Conservation (phyloP, 2,888 invertebrate genomes). For the Carcina quercana region DNA sequence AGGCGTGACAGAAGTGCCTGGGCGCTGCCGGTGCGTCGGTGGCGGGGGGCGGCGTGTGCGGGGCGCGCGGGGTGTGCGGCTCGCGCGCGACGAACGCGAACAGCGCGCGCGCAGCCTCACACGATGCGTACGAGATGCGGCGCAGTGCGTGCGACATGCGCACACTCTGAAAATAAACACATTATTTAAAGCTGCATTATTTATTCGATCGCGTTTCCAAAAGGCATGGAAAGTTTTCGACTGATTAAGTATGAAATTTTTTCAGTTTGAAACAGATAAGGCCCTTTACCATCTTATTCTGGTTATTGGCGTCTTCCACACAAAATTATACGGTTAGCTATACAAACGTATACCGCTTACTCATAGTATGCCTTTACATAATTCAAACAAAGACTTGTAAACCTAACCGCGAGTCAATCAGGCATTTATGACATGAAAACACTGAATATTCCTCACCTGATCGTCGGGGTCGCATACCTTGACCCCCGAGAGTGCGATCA, state of each 20-base stretch:
- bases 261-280: too few species aligned
- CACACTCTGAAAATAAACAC: slow-evolving; percentile 73
- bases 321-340: too few species aligned
- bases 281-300: too few species aligned
- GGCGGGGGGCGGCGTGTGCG: slow-evolving; percentile 45
- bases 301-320: too few species aligned
- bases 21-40: slow-evolving; percentile 44
- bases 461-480: slow-evolving; percentile 90
- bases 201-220: too few species aligned
- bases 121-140: slow-evolving; percentile 89
- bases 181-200: too few species aligned
- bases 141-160: slow-evolving; percentile 90
- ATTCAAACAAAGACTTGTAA: too few species aligned
- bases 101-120: slow-evolving; percentile 85
- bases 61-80: slow-evolving; percentile 57
- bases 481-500: slow-evolving; percentile 84
- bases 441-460: slow-evolving; percentile 80
- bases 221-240: too few species aligned
- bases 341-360: too few species aligned
- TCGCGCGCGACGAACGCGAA: slow-evolving; percentile 83
- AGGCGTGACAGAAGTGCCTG: slow-evolving; percentile 87
- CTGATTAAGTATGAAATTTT: too few species aligned
- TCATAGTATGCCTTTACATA: too few species aligned
- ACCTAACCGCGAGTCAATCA: too few species aligned
- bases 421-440: background rate